Evolutionary conservation across 2,113 vertebrate species (phyloP), one percentile per base, ranked within the genome.

Genomic region (Melanerpes aurifrons): DNA sequence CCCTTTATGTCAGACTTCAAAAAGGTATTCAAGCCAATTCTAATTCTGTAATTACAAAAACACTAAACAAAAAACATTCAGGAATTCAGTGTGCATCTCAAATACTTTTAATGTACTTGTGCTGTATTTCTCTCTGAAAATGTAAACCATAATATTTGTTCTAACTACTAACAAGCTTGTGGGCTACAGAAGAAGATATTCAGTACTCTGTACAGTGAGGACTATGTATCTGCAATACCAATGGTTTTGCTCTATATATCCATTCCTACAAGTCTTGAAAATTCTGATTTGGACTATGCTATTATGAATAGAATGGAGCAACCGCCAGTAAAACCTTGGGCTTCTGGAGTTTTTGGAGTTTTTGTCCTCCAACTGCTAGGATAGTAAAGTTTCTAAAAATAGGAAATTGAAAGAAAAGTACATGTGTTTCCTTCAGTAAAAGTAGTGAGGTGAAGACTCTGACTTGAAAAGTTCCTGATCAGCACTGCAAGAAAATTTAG

Each of bases 211-310:
- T 15, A 16, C 2, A 58, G 15, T 20, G 9, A 78, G 13, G 32
- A 45, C 22, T 22, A 61, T 0, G 0, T 28, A 63, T 5, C 43
- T 58, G 37, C 31, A 66, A 32, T 10, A 5, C 5, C 10, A 40
- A 4, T 5, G 47, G 14, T 19, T 73, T 12, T 59, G 47, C 19
- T 86, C 45, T 21, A 6, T 12, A 83, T 73, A 71, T 11, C 32
- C n/a, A 62, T 17, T 58, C 31, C 63, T 78, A 31, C 18, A 50
- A 22, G 21, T 73, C 31, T 35, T 56, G 7, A 5, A 72, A 80
- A 80, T 50, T 43, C 50, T 73, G 63, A 47, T 24, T 26, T 6
- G 72, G 17, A 37, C 40, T 66, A 21, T 0, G 3, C 8, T 71
- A 48, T 22, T 31, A 81, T 12, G 25, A 82, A 83, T 5, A 67